A percentile compares a stretch with the other conserved stretches of the same genome.
Evolutionary conservation across 2,113 vertebrate species (phyloP).

Genomic region (Craseonycteris thonglongyai): DNA sequence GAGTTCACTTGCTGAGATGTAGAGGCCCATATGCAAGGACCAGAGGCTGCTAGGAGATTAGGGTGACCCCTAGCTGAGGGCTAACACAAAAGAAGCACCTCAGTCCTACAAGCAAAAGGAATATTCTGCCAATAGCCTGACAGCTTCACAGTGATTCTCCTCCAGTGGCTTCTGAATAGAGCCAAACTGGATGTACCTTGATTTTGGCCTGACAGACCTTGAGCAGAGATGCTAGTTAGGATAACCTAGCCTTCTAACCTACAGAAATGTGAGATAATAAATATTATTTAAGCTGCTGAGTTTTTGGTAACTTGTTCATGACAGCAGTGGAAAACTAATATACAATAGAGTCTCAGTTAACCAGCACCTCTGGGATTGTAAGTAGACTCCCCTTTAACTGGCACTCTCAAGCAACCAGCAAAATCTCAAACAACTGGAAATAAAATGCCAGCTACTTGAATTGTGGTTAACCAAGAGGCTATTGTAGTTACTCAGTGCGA

Average conservation of each 20-base stretch:
- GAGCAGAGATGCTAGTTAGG: neutral
- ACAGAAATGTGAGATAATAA: neutral
- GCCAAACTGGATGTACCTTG: fast-evolving
- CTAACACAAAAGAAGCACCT: neutral
- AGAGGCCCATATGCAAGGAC: neutral
- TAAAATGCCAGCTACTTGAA: too few species aligned
- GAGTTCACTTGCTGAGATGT: neutral
- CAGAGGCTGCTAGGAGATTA: neutral
- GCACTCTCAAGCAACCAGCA: too few species aligned
- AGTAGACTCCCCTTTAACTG: too few species aligned
- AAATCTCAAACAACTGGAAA: too few species aligned
- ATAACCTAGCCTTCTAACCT: neutral
- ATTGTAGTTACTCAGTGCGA: neutral
- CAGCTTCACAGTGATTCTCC: neutral
- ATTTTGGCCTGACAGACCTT: neutral
- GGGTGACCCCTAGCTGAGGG: neutral
- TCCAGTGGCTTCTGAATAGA: neutral
- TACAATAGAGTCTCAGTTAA: too few species aligned
- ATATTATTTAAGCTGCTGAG: neutral
- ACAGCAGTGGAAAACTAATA: neutral
- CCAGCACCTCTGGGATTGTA: too few species aligned
- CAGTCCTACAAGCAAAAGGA: neutral
- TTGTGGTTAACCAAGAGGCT: too few species aligned
- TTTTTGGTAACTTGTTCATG: neutral
- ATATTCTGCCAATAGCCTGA: neutral